Evolutionary conservation across 2,888 invertebrate genomes (phyloP).

Genomic region (Cheilosia grossa): DNA sequence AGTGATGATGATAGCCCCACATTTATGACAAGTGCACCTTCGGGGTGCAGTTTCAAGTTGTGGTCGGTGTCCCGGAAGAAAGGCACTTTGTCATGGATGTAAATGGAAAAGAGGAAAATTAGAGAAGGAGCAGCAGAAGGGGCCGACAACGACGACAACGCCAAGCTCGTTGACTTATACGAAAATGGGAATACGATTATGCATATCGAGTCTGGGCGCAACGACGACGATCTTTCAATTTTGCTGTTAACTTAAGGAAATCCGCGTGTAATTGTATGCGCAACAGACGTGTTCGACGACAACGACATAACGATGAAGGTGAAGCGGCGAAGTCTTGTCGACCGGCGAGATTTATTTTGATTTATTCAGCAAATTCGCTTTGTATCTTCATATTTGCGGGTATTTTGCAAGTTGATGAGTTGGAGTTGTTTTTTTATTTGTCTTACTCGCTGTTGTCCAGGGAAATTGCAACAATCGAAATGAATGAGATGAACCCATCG

Average conservation of each 20-base stretch:
- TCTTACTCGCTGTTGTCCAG: too few species aligned
- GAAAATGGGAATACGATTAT: slow-evolving; percentile 60
- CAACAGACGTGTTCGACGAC: slow-evolving; percentile 55
- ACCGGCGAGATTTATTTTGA: slow-evolving; percentile 60
- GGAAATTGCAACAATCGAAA: too few species aligned
- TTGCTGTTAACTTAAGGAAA: slow-evolving; percentile 69
- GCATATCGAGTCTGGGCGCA: slow-evolving; percentile 52
- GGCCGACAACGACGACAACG: slow-evolving; percentile 17
- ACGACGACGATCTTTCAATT: slow-evolving; percentile 54
- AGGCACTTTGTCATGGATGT: slow-evolving; percentile 24
- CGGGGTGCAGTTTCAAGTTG: slow-evolving; percentile 34
- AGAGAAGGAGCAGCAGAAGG: neutral
- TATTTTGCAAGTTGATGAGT: slow-evolving; percentile 58
- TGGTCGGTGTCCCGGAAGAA: slow-evolving; percentile 20
- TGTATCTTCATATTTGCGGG: slow-evolving; percentile 12
- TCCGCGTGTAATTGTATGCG: slow-evolving; percentile 70
- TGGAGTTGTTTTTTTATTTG: slow-evolving; percentile 8
- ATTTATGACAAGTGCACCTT: slow-evolving; percentile 57
- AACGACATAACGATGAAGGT: neutral
- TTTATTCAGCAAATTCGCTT: slow-evolving; percentile 61
- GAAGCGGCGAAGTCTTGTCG: slow-evolving; percentile 9
- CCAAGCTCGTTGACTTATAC: slow-evolving; percentile 43
- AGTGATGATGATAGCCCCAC: slow-evolving; percentile 28
- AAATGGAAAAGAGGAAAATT: slow-evolving; percentile 1
- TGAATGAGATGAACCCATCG: too few species aligned